Conservation (phyloP, 2,888 invertebrate species). For the Orthonevra nobilis region DNA sequence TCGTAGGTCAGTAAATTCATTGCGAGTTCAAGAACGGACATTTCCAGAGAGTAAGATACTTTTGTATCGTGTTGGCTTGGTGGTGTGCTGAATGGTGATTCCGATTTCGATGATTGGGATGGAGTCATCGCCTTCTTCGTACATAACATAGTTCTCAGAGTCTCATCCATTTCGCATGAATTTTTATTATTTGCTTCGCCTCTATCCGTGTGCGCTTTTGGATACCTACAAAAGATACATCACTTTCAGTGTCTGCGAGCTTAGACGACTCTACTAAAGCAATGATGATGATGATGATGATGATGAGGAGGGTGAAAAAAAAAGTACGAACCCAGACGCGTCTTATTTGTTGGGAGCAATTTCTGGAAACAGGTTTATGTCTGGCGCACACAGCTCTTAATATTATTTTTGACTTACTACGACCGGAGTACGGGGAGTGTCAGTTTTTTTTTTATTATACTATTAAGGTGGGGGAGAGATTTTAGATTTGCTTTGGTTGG, state of each 20-base stretch:
- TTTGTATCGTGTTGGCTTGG: slow-evolving; percentile 30
- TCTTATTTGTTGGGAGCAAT: slow-evolving; percentile 43
- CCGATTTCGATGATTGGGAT: slow-evolving; percentile 13
- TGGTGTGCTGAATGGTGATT: slow-evolving; percentile 42
- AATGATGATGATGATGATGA: slow-evolving; percentile 41
- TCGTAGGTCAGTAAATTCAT: slow-evolving; percentile 70
- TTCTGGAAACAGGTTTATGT: slow-evolving; percentile 63
- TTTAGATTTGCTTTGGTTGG: slow-evolving; percentile 7
- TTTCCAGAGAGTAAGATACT: slow-evolving; percentile 58
- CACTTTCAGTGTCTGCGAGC: slow-evolving; percentile 41
- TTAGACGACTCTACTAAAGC: slow-evolving; percentile 37
- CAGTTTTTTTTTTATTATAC: slow-evolving; percentile 25
- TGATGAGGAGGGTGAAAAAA: slow-evolving; percentile 27
- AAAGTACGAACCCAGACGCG: slow-evolving; percentile 63
- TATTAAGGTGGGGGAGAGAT: slow-evolving; percentile 38
- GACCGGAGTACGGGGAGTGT: slow-evolving; percentile 1
- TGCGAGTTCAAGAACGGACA: slow-evolving; percentile 69
- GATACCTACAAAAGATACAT: slow-evolving; percentile 24
- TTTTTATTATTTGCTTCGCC: slow-evolving; percentile 42
- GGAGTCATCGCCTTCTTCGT: slow-evolving; percentile 50
- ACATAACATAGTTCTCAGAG: slow-evolving; percentile 25
- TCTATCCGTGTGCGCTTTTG: slow-evolving; percentile 10
- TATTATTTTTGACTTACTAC: slow-evolving; percentile 37
- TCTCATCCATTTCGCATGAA: slow-evolving; percentile 64
- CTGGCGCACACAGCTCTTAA: slow-evolving; percentile 57